Conservation (phyloP, 1,140 invertebrate species). For the Neodiprion fabricii region DNA sequence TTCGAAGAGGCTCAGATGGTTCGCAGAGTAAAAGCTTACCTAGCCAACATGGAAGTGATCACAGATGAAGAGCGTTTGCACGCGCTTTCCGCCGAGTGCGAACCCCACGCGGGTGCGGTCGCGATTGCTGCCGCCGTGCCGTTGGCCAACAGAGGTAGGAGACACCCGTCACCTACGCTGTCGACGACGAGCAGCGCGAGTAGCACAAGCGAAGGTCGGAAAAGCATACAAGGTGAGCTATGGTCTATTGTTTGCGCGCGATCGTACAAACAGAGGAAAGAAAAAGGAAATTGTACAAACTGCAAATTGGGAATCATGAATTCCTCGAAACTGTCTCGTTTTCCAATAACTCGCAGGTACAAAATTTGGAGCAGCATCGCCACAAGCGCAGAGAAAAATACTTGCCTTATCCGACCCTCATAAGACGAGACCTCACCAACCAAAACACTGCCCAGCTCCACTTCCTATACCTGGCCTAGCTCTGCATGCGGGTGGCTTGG, state of each 20-base stretch:
- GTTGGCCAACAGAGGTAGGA: conserved; percentile 66
- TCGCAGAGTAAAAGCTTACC: conserved; percentile 92
- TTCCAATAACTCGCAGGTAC: conserved; percentile 54
- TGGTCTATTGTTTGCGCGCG: neutral
- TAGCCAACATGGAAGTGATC: conserved; percentile 90
- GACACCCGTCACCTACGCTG: conserved; percentile 85
- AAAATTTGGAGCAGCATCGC: conserved; percentile 90
- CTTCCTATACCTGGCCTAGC: conserved; percentile 60
- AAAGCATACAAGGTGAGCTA: conserved; percentile 59
- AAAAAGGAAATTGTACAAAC: neutral
- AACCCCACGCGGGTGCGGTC: conserved; percentile 71
- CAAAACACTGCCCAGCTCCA: conserved; percentile 67
- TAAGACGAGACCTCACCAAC: conserved; percentile 88
- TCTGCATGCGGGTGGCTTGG: conserved; percentile 60
- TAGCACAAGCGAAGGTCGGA: conserved; percentile 82
- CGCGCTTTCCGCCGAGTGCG: conserved; percentile 88
- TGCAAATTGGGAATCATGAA: neutral
- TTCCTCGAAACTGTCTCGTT: conserved; percentile 5
- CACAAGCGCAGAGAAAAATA: conserved; percentile 93
- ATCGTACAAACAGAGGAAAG: neutral
- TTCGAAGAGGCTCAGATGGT: conserved; percentile 99
- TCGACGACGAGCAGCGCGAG: conserved; percentile 90
- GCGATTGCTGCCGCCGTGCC: conserved; percentile 61
- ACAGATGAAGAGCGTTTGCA: conserved; percentile 91
- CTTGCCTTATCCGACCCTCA: conserved; percentile 85